Evolutionary conservation across 2,113 vertebrate species (phyloP).

Genomic region (Ophthalmolycus amberensis): DNA sequence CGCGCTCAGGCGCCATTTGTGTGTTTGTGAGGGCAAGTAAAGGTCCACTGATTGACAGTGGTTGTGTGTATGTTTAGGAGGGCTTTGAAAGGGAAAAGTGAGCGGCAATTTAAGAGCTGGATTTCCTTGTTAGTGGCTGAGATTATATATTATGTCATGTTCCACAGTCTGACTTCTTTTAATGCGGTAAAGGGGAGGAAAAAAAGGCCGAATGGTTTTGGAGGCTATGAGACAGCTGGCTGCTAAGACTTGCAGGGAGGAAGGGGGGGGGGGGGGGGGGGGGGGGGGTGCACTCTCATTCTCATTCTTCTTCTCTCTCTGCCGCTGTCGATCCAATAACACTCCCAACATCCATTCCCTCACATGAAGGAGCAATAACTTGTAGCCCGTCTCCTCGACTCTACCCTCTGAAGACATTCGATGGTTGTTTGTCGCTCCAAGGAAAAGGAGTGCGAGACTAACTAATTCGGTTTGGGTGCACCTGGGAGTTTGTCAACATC

Average conservation of each 20-base stretch:
- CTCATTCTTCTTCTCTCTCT: constrained; percentile 41
- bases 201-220: constrained; percentile 64
- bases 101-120: constrained; percentile 64
- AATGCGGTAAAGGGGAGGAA: constrained; percentile 64
- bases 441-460: constrained; percentile 62
- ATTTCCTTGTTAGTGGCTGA: constrained; percentile 72
- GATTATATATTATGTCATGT: constrained; percentile 74
- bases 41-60: constrained; percentile 66
- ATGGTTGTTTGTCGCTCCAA: constrained; percentile 49
- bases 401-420: constrained; percentile 54
- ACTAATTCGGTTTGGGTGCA: constrained; percentile 71
- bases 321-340: constrained; percentile 65
- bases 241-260: constrained; percentile 53
- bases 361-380: constrained; percentile 76
- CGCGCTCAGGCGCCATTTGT: constrained; percentile 61
- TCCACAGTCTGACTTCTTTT: constrained; percentile 71
- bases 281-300: not conserved
- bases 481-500: constrained; percentile 77
- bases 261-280: not conserved
- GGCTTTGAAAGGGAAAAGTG: constrained; percentile 57
- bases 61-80: constrained; percentile 25
- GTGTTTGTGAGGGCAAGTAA: constrained; percentile 57
- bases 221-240: constrained; percentile 68
- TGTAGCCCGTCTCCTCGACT: constrained; percentile 44
- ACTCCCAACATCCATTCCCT: constrained; percentile 57